Evolutionary conservation across 2,888 invertebrate species (phyloP).

Genomic region (Aspidapion aeneum): DNA sequence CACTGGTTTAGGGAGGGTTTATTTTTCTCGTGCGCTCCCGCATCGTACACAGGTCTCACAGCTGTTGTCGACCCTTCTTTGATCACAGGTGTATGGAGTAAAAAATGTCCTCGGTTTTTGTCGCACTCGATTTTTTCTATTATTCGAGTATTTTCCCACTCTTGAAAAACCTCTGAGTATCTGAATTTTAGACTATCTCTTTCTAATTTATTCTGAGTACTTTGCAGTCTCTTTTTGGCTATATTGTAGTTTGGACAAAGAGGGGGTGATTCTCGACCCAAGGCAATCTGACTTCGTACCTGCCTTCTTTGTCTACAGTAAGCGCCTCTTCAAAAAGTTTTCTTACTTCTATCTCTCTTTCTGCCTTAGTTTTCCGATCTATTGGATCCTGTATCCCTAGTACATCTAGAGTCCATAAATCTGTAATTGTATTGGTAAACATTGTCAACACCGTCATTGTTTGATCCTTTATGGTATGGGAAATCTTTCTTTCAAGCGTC

Average conservation of each 20-base stretch:
- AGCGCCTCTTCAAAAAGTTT: constrained; percentile 19
- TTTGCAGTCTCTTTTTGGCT: constrained; percentile 16
- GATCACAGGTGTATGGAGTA: constrained; percentile 6
- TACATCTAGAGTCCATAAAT: background rate
- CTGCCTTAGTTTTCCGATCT: no score
- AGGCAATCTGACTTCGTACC: constrained; percentile 23
- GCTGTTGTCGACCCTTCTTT: constrained; percentile 9
- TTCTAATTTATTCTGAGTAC: constrained; percentile 7
- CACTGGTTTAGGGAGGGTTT: constrained; percentile 20
- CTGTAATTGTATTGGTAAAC: background rate
- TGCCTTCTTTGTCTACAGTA: constrained; percentile 11
- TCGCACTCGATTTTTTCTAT: background rate
- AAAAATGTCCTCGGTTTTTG: constrained; percentile 6
- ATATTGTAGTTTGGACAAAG: constrained; percentile 15
- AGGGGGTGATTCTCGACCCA: constrained; percentile 22
- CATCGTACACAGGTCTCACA: constrained; percentile 17
- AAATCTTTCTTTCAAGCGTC: constrained; percentile 15
- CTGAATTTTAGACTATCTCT: no score
- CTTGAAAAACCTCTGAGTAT: constrained; percentile 16
- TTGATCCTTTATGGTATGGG: background rate
- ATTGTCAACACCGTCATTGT: background rate
- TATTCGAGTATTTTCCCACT: background rate
- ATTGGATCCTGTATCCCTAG: no score
- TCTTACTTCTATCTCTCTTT: constrained; percentile 10
- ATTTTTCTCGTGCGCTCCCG: constrained; percentile 8